Base-by-base conservation (phyloP, 2,888 invertebrate genomes). In the Apodemia zela region DNA sequence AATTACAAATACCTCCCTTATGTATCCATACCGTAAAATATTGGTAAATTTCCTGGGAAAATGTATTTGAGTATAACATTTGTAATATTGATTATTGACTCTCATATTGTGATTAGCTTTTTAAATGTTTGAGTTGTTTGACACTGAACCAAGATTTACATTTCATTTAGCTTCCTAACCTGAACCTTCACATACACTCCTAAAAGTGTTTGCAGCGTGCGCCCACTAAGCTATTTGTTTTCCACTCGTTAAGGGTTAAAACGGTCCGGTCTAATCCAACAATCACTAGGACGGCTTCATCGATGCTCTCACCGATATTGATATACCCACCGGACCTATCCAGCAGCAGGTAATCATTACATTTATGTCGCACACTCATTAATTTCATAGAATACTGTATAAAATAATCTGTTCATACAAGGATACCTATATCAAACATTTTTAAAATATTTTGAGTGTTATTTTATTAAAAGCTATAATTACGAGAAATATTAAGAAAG, bases 281-380 rank as follows among this genome's bases (percentile, higher is more conserved):
- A 73, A 89, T 90, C 85, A 92, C 90, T 80, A 84, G 92, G 86
- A 87, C 92, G 72, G 92, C 92, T 71, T 92, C 92, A 68, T 89
- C 91, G 84, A 90, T 90, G 89, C 89, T 92, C 69, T 92, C 92
- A 75, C 92, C 92, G 85, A 92, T 92, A 79, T 87, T 92, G 89
- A 92, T 92, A 76, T 91, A 89, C 74, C 89, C 92, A 73, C 90
- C 92, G 90, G 91, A 92, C 72, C 82, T 89, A 73, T 87, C 87
- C 49, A 90, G 81, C 75, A 81, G 89, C 91, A 91, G 91, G 91
- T 91, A 91, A 89, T 62, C 62, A 63, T 66, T 60, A 69, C 66
- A 68, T 66, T 54, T 29, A 51, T 67, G 62, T 68, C 59, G 29
- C 66, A 69, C 63, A 51, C 45, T 62, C 18, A 61, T 33, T 29